Conservation (phyloP, 1,140 invertebrate genomes). For the Aphelinus certus region DNA sequence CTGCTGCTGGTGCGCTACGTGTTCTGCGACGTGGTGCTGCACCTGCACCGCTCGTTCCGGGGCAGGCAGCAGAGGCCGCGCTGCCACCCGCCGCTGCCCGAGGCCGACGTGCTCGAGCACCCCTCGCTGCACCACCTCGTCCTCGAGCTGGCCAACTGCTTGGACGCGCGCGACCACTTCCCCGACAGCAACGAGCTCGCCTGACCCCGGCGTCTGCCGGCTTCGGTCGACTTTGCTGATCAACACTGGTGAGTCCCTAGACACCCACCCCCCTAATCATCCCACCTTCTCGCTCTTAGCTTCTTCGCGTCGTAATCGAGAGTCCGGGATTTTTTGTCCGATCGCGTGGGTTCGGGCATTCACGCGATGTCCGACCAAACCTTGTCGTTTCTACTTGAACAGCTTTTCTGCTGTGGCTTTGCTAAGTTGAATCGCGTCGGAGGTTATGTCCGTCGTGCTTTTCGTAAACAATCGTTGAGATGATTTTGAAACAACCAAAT, state of each 20-base stretch:
- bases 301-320: no score
- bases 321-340: no score
- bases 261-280: not conserved
- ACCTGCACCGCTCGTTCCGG: conserved; percentile 84
- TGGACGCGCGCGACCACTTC: conserved; percentile 84
- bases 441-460: no score
- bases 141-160: conserved; percentile 81
- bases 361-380: no score
- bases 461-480: no score
- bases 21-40: conserved; percentile 90
- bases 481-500: no score
- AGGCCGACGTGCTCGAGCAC: conserved; percentile 89
- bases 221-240: conserved; percentile 43
- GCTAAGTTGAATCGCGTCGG: no score
- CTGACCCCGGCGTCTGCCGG: conserved; percentile 71
- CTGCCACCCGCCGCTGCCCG: conserved; percentile 86
- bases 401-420: no score
- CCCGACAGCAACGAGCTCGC: conserved; percentile 76
- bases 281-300: no score
- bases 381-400: no score
- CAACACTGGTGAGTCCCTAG: conserved; percentile 31
- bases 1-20: conserved; percentile 88
- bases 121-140: conserved; percentile 82
- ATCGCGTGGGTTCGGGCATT: no score
- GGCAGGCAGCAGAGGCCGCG: conserved; percentile 85